Base-by-base conservation (phyloP, 1,140 invertebrate species). In the Varroa destructor region DNA sequence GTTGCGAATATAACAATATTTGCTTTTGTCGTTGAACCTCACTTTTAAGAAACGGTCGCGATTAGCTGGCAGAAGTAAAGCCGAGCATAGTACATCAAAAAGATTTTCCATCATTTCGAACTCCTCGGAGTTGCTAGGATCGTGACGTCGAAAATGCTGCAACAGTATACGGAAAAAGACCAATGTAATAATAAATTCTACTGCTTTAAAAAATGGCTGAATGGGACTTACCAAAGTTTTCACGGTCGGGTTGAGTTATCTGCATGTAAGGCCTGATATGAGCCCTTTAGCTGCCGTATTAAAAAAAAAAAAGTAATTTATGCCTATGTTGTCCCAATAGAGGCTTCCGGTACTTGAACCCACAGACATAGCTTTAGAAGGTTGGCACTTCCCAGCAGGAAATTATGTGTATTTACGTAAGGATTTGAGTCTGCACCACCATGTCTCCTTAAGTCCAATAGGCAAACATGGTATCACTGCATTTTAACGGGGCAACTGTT, bases 41-140 rank as follows among this genome's bases (percentile, higher is more conserved):
- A 67, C 93, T 75, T 89, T 86, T 12, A 99, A 81, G 80, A 99
- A 99, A 73, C 87, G 85, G 71, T 93, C 89, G 73, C 93, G 84
- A 81, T 99, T 99, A 6, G 87, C 82, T 70, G 67, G 75, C 71
- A 87, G 84, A 86, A 97, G 89, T 64, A 99, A 83, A 73, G 91
- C 87, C 10, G 93, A 96, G 79, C 96, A 99, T 14, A 99, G 82
- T 74, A 88, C 87, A 79, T 98, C 90, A 78, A 99, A 99, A 58
- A 99, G 81, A 82, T 99, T 99, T 79, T 98, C 95, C 94, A 99
- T 98, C 77, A 93, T 89, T 81, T 99, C 97, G 77, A 91, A 86
- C 80, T 99, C 96, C 80, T 99, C 94, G 8, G 85, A 85, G 71
- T 86, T 87, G 64, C 81, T 83, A 0, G 95, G 95, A 83, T 98